Evolutionary conservation across 2,888 invertebrate species (phyloP).

Genomic region (Nomada lathburiana): DNA sequence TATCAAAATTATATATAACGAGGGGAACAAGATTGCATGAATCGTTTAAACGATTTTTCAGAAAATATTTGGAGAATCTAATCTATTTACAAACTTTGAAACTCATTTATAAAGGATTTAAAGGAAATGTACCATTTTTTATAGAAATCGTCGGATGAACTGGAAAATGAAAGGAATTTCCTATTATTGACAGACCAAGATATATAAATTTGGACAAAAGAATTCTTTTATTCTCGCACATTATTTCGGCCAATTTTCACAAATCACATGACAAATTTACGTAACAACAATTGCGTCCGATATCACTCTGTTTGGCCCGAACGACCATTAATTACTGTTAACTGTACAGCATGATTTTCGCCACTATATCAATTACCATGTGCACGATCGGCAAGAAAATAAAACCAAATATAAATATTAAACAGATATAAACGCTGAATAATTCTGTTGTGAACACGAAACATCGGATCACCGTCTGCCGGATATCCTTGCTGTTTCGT

Average conservation of each 20-base stretch:
- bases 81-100: background rate
- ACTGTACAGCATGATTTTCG: conserved; percentile 76
- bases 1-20: background rate
- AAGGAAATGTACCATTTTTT: background rate
- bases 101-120: background rate
- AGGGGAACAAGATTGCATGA: too few relatives aligned
- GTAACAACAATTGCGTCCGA: background rate
- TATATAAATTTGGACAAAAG: background rate
- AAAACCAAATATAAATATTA: conserved; percentile 78
- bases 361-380: conserved; percentile 74
- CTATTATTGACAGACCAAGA: background rate
- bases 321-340: conserved; percentile 40
- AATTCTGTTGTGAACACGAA: conserved; percentile 76
- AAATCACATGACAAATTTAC: background rate
- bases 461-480: conserved; percentile 74
- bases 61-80: background rate
- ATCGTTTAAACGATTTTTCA: too few relatives aligned
- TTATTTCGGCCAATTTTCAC: conserved; percentile 3
- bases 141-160: background rate
- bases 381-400: conserved; percentile 78
- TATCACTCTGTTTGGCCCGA: background rate
- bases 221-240: conserved; percentile 2
- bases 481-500: conserved; percentile 70
- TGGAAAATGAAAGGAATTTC: too few relatives aligned
- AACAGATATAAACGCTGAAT: conserved; percentile 75